A percentile compares a stretch with the other conserved stretches of the same genome.
Evolutionary conservation across 1,140 invertebrate species (phyloP).

Genomic region (Homarus americanus): DNA sequence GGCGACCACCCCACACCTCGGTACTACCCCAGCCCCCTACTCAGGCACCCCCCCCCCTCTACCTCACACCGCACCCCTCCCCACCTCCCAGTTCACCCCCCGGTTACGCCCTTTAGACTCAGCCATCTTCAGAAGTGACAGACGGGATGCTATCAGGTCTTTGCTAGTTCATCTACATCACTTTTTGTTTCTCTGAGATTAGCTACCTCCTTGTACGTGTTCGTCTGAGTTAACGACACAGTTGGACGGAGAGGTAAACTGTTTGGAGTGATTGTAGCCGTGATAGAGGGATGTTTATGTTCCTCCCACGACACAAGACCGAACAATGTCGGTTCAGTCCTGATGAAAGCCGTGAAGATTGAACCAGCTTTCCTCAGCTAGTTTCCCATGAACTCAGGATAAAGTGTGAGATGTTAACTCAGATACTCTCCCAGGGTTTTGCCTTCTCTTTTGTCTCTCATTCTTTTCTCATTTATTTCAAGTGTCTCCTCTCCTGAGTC

Average conservation of each 20-base stretch:
- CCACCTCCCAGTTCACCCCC: background rate
- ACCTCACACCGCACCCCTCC: background rate
- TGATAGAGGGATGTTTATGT: constrained; percentile 25
- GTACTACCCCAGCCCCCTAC: too few species aligned
- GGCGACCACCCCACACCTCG: background rate
- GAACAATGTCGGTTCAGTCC: background rate
- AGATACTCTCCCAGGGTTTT: background rate
- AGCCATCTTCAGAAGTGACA: background rate
- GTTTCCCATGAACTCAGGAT: background rate
- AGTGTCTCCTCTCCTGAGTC: background rate
- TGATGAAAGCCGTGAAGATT: background rate
- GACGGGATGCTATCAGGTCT: background rate
- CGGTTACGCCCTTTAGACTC: background rate
- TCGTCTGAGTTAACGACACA: constrained; percentile 4
- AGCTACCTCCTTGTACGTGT: background rate
- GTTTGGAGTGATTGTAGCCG: constrained; percentile 20
- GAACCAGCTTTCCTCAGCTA: background rate
- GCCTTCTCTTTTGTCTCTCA: background rate
- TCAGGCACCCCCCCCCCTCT: background rate
- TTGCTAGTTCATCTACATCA: background rate
- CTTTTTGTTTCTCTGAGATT: background rate
- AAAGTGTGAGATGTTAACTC: too few species aligned
- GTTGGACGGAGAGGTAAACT: constrained; percentile 8
- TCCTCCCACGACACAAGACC: constrained; percentile 3
- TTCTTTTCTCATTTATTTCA: background rate